phyloP scores from a whole-genome alignment of 2,113 vertebrate genomes.

The Ameiurus melas region DNA sequence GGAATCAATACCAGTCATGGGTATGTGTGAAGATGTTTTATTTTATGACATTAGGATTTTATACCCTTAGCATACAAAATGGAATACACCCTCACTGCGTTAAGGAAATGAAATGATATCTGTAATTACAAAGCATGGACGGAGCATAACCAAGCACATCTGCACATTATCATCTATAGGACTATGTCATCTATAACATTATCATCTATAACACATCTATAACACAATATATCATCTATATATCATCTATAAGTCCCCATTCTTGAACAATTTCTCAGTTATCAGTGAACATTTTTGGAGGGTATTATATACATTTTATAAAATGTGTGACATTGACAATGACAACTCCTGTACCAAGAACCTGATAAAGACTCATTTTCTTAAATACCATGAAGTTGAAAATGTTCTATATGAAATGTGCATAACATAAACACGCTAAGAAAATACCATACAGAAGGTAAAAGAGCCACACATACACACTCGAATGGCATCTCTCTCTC shows the following conservation, averaged over 20 bases:
- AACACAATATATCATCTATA: too few relatives aligned
- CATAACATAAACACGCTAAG: background rate
- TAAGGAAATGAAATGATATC: slow-evolving; percentile 12
- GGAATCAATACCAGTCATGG: slow-evolving; percentile 33
- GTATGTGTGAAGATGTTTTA: background rate
- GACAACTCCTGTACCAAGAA: background rate
- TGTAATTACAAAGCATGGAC: background rate
- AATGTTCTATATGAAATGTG: background rate
- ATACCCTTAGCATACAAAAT: background rate
- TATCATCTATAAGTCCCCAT: background rate
- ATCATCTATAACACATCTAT: background rate
- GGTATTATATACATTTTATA: too few relatives aligned
- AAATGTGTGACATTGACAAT: background rate
- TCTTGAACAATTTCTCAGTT: slow-evolving; percentile 6
- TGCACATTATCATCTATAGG: background rate
- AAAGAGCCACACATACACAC: background rate
- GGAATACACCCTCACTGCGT: background rate
- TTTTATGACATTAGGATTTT: slow-evolving; percentile 5
- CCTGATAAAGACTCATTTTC: background rate
- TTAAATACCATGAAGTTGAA: background rate
- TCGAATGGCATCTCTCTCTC: slow-evolving; percentile 33
- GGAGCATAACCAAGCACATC: background rate
- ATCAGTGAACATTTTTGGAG: background rate
- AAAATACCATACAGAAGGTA: background rate
- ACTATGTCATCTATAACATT: background rate